phyloP scores from a whole-genome alignment of 2,888 invertebrate species.

The Drosophila prostipennis region DNA sequence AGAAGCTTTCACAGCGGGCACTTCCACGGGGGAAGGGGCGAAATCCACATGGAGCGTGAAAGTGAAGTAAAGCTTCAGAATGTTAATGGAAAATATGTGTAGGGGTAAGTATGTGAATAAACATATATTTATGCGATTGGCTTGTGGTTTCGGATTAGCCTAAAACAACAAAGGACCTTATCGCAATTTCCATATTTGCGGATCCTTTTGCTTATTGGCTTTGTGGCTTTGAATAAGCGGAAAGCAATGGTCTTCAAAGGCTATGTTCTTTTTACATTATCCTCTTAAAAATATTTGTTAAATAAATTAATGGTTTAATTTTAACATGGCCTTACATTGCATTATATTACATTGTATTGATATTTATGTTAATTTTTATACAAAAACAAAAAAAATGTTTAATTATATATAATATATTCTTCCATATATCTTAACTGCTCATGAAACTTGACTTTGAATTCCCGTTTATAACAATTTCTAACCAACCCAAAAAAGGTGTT shows the following conservation, averaged over 20 bases:
- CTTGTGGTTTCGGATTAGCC: conserved; percentile 10
- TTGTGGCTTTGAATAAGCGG: background rate
- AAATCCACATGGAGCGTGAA: conserved; percentile 51
- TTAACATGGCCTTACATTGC: too few species aligned
- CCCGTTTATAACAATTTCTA: background rate
- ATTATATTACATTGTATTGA: too few species aligned
- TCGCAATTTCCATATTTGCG: conserved; percentile 6
- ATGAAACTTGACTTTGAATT: background rate
- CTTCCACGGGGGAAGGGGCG: background rate
- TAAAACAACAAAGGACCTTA: conserved; percentile 7
- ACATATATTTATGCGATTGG: conserved; percentile 21
- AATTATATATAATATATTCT: too few species aligned
- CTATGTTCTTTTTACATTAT: too few species aligned
- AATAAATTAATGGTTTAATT: too few species aligned
- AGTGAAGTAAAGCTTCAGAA: conserved; percentile 36
- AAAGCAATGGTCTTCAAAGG: background rate
- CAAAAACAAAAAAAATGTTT: too few species aligned
- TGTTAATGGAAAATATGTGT: conserved; percentile 29
- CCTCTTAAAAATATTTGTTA: too few species aligned
- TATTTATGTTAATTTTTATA: too few species aligned
- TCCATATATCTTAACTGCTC: background rate
- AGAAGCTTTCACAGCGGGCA: conserved; percentile 54
- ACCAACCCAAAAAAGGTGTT: background rate
- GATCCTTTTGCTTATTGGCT: conserved; percentile 7
- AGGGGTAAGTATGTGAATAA: conserved; percentile 29